These are phyloP conservation scores for Phalacrocorax brasilianus DNA, from an alignment of 2,113 vertebrate genomes.

Conservation along the genomic window DNA sequence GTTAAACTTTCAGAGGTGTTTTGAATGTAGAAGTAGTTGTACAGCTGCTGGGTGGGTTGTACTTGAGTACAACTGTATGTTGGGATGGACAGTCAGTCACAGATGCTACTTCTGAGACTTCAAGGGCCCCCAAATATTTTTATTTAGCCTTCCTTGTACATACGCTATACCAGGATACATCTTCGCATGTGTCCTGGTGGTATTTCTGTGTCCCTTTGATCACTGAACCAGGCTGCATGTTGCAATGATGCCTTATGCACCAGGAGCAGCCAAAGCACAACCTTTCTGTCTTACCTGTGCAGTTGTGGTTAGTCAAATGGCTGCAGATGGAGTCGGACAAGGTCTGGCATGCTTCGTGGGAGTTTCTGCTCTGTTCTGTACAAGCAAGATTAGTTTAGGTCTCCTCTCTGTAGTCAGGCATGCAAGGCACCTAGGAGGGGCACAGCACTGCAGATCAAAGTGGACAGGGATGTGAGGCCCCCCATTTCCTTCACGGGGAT, in stretches of 20 bases:
- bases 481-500: background rate
- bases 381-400: background rate
- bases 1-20: background rate
- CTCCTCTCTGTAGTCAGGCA: background rate
- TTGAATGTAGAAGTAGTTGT: background rate
- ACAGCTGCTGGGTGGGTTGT: background rate
- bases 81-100: background rate
- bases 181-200: background rate
- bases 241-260: background rate
- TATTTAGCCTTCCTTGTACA: background rate
- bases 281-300: background rate
- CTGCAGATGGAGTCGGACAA: background rate
- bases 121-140: background rate
- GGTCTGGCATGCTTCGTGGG: background rate
- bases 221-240: background rate
- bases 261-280: background rate
- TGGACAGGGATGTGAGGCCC: fast-evolving
- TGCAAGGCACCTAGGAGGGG: background rate
- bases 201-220: background rate
- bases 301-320: background rate
- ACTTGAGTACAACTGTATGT: background rate
- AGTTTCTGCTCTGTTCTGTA: background rate
- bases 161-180: background rate
- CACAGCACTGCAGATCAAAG: background rate
- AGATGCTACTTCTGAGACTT: background rate